phyloP scores from a whole-genome alignment of 1,140 invertebrate genomes.

The Idris sp. region DNA sequence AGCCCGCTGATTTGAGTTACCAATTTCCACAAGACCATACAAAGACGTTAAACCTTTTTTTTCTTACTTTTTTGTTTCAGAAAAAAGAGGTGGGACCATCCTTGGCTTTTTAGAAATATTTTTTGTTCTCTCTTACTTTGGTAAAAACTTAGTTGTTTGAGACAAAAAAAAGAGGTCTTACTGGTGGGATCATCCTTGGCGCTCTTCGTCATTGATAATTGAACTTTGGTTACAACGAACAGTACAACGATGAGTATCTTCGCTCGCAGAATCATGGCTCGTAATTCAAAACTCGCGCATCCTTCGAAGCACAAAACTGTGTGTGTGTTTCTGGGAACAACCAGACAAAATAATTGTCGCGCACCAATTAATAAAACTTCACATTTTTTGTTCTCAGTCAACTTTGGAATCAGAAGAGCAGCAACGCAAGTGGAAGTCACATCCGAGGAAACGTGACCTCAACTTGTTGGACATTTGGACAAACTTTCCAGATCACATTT shows the following conservation, averaged over 20 bases:
- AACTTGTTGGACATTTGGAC: no score
- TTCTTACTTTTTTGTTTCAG: no score
- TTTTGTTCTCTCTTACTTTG: not conserved
- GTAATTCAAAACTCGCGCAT: slow-evolving; percentile 13
- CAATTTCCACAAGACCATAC: slow-evolving; percentile 32
- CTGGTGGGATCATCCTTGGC: slow-evolving; percentile 66
- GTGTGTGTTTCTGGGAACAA: no score
- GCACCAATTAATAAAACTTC: no score
- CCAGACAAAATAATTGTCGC: no score
- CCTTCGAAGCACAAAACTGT: slow-evolving; percentile 26
- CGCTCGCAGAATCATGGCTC: slow-evolving; percentile 62
- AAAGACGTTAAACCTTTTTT: slow-evolving; percentile 43
- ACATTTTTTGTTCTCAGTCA: no score
- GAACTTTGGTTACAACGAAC: slow-evolving; percentile 56
- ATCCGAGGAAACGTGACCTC: no score
- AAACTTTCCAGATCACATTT: no score
- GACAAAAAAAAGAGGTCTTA: slow-evolving; percentile 48
- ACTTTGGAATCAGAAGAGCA: no score
- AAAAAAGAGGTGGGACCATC: no score
- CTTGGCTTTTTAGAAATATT: no score
- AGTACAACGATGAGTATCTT: slow-evolving; percentile 63
- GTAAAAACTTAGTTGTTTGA: not conserved
- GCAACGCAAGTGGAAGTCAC: no score
- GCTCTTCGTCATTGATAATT: slow-evolving; percentile 62
- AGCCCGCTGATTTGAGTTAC: slow-evolving; percentile 35